A percentile compares a stretch with the other conserved stretches of the same genome.
phyloP scores from a whole-genome alignment of 2,797 vertebrate genomes.

The Hippocampus kuda region DNA sequence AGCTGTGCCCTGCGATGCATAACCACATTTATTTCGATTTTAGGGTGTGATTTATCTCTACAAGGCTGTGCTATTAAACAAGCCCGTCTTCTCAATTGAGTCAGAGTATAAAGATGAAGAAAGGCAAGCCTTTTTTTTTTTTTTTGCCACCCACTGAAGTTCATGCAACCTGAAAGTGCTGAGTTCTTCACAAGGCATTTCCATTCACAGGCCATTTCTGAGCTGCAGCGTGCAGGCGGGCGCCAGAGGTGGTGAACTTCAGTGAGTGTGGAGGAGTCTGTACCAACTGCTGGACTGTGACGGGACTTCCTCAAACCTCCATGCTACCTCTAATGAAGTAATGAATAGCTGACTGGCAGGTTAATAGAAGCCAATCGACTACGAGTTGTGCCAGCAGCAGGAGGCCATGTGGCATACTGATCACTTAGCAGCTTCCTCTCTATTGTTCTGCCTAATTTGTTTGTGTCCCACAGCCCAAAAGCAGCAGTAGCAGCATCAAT shows the following conservation, averaged over 20 bases:
- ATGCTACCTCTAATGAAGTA: constrained; percentile 43
- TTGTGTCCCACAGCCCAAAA: constrained; percentile 17
- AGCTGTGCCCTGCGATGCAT: not conserved
- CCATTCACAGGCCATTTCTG: not conserved
- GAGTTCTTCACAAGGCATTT: constrained; percentile 5
- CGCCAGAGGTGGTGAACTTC: not conserved
- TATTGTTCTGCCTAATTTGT: constrained; percentile 35
- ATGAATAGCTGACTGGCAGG: constrained; percentile 50
- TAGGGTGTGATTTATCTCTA: not conserved
- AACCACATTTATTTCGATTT: not conserved
- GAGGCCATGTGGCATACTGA: constrained; percentile 40
- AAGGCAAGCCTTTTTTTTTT: constrained; percentile 24
- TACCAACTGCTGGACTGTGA: constrained; percentile 25
- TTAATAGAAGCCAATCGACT: constrained; percentile 56
- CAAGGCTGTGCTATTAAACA: not conserved
- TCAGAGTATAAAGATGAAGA: constrained; percentile 22
- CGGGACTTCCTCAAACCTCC: constrained; percentile 33
- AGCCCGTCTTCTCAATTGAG: not conserved
- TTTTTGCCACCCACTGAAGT: not conserved
- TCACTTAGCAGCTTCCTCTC: constrained; percentile 26
- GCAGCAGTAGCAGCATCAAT: constrained; percentile 6
- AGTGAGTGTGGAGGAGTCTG: constrained; percentile 6
- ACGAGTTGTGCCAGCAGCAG: constrained; percentile 31
- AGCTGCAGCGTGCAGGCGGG: not conserved
- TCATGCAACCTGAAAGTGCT: not conserved